These are phyloP conservation scores for Drosophila anceps DNA, from an alignment of 2,888 invertebrate species.

Conservation along the genomic window DNA sequence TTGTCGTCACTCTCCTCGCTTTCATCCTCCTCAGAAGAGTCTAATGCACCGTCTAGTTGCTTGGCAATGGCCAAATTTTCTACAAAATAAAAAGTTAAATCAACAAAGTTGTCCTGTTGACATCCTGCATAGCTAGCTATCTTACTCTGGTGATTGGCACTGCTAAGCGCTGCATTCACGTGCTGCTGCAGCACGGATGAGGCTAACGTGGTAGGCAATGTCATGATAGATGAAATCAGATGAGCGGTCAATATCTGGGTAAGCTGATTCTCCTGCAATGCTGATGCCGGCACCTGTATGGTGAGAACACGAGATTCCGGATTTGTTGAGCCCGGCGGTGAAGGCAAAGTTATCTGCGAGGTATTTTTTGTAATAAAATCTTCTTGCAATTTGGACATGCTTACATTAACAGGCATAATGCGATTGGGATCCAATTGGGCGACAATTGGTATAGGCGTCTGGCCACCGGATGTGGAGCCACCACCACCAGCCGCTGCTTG, in stretches of 20 bases:
- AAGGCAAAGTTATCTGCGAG: conserved; percentile 90
- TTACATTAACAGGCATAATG: conserved; percentile 87
- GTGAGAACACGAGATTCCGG: conserved; percentile 91
- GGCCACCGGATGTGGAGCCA: conserved; percentile 47
- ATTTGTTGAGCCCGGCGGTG: conserved; percentile 90
- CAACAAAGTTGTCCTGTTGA: background rate
- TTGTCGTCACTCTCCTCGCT: conserved; percentile 91
- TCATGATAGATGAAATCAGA: conserved; percentile 95
- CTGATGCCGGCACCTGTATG: conserved; percentile 95
- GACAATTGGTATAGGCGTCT: conserved; percentile 84
- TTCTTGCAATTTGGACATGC: conserved; percentile 15
- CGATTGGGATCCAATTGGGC: conserved; percentile 86
- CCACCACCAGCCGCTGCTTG: conserved; percentile 55
- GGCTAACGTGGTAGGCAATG: conserved; percentile 92
- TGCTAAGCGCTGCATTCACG: conserved; percentile 92
- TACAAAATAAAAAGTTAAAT: conserved; percentile 24
- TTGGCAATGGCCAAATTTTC: conserved; percentile 83
- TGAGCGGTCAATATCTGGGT: conserved; percentile 93
- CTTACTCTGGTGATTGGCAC: conserved; percentile 86
- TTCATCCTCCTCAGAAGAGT: conserved; percentile 91
- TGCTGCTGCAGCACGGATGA: conserved; percentile 94
- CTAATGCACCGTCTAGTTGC: conserved; percentile 89
- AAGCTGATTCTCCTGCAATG: conserved; percentile 90
- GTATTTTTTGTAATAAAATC: background rate
- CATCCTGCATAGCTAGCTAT: too few relatives aligned